Evolutionary conservation across 2,113 vertebrate genomes (phyloP).

Genomic region (Puffinus mauretanicus): DNA sequence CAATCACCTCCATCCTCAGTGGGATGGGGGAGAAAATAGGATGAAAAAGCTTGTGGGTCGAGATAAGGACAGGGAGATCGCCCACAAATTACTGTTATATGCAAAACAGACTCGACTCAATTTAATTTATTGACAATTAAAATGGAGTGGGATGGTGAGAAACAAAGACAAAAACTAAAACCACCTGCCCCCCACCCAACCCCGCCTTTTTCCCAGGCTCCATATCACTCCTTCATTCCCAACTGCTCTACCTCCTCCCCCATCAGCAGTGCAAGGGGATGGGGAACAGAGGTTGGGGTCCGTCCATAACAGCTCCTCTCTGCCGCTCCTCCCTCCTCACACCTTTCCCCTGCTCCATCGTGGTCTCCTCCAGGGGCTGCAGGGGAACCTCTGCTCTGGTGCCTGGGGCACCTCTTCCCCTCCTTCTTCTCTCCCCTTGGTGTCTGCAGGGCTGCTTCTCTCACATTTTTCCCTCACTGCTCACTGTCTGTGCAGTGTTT

Average conservation of each 20-base stretch:
- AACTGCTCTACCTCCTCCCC: neutral
- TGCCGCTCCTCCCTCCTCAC: neutral
- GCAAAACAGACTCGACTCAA: neutral
- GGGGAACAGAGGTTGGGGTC: neutral
- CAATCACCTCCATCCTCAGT: neutral
- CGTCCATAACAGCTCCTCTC: neutral
- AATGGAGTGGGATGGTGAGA: neutral
- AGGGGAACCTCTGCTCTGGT: neutral
- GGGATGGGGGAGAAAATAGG: neutral
- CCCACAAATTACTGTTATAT: neutral
- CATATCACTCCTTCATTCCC: neutral
- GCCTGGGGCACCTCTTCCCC: neutral
- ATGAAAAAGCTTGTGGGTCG: neutral
- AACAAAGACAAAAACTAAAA: neutral
- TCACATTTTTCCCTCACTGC: neutral
- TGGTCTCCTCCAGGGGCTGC: neutral
- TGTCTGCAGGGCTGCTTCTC: neutral
- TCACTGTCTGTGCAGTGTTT: neutral
- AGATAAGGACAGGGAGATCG: neutral
- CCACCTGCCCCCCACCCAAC: rapidly evolving
- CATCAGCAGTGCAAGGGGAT: neutral
- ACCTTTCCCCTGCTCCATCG: neutral
- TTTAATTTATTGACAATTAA: neutral
- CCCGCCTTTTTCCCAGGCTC: rapidly evolving
- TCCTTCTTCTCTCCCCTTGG: neutral